Evolutionary conservation across 2,797 vertebrate genomes (phyloP), one percentile per base, ranked within the genome.

Genomic region (Apogon hyalosoma): DNA sequence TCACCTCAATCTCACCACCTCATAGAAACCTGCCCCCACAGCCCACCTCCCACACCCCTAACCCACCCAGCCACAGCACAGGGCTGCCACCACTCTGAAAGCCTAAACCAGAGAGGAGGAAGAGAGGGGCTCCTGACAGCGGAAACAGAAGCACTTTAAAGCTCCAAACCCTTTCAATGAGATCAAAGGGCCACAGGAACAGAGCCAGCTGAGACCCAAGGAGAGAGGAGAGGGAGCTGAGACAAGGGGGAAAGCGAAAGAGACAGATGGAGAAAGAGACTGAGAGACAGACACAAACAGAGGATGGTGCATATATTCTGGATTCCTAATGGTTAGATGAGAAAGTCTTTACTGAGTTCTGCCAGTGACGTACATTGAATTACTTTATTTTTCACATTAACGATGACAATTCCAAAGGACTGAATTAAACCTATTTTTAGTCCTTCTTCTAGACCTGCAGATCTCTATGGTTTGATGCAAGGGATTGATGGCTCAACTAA

Each of bases 81-180:
- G 43, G 74, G 63, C 86, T 85, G 88, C 85, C 87, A 85, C 77
- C 33, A 47, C 85, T 84, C 80, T 90, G 87, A 89, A 87, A 86
- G 81, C 77, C 87, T 80, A 85, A 87, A 87, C 83, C 80, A 70
- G 80, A 83, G 77, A 76, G 82, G 79, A 75, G 82, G 73, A 68
- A 78, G 71, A 84, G 85, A 84, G 78, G 49, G 84, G 75, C 87
- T 88, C 85, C 91, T 92, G 93, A 92, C 90, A 92, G 91, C 83
- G 88, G 91, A 93, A 92, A 93, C 88, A 87, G 88, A 84, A 82
- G 87, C 86, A 80, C 92, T 93, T 93, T 93, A 93, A 93, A 93
- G 87, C 89, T 88, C 85, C 88, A 82, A 89, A 87, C 84, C 86
- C 88, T 92, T 91, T 92, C 91, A 90, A 73, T 4, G 72, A 92